phyloP scores from a whole-genome alignment of 2,113 vertebrate species.

The Aspiorhynchus laticeps region DNA sequence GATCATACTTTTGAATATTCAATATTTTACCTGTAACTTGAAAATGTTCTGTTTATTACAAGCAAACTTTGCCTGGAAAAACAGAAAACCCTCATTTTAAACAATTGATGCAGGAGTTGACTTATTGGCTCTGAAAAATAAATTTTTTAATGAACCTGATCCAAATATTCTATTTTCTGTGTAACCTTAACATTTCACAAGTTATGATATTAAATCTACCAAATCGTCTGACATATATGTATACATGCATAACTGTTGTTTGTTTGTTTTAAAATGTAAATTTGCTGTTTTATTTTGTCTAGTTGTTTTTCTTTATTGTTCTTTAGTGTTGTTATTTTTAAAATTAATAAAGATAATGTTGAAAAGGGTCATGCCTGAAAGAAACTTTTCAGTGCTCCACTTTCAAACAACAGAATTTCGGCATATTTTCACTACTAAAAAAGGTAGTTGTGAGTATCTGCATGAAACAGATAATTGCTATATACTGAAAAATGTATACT shows the following conservation, averaged over 20 bases:
- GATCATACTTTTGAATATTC: no score
- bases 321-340: not conserved
- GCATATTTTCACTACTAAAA: not conserved
- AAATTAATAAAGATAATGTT: not conserved
- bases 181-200: not conserved
- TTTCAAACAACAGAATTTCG: not conserved
- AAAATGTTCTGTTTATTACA: not conserved
- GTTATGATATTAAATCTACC: not conserved
- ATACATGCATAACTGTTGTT: not conserved
- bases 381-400: not conserved
- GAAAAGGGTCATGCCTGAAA: no score
- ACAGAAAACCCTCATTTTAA: no score
- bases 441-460: not conserved
- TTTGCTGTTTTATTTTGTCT: not conserved
- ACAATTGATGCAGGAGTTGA: no score
- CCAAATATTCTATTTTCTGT: not conserved
- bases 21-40: not conserved
- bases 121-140: no score
- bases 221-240: not conserved
- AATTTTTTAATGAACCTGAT: no score
- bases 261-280: not conserved
- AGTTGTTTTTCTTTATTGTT: no score
- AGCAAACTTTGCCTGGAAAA: no score
- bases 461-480: not conserved
- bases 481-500: not conserved